phyloP scores from a whole-genome alignment of 2,888 invertebrate species.

The Cataglyphis cursor region DNA sequence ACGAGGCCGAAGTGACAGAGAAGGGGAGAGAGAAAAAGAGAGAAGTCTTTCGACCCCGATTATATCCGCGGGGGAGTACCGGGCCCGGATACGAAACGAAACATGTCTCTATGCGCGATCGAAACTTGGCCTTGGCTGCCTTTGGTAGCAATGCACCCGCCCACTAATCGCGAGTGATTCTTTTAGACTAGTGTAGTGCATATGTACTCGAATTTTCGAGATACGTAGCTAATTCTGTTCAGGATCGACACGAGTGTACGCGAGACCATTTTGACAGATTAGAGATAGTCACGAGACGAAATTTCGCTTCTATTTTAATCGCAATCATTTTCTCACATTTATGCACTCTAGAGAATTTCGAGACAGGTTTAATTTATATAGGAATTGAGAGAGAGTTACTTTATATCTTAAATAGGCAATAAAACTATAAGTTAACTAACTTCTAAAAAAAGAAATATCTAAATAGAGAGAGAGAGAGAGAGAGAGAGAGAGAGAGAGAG shows the following conservation, averaged over 20 bases:
- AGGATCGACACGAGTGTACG: background rate
- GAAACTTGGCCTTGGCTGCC: conserved; percentile 75
- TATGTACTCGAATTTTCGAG: background rate
- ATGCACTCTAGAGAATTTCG: background rate
- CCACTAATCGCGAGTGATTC: conserved; percentile 11
- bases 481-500: background rate
- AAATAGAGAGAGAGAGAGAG: background rate
- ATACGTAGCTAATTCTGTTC: background rate
- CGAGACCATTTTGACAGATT: no score
- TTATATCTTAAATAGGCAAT: background rate
- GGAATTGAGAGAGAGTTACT: background rate
- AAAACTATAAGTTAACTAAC: background rate
- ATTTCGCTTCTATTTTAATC: background rate
- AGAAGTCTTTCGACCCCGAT: conserved; percentile 77
- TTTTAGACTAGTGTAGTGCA: background rate
- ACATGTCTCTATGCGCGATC: conserved; percentile 67
- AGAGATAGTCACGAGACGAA: conserved; percentile 4
- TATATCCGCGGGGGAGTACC: background rate
- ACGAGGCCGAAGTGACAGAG: background rate
- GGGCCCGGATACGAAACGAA: conserved; percentile 8
- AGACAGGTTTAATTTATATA: background rate
- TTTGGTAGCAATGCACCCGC: conserved; percentile 60
- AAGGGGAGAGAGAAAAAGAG: conserved; percentile 29
- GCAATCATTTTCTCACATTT: background rate
- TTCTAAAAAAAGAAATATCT: background rate